A percentile compares a stretch with the other conserved stretches of the same genome.
These are phyloP conservation scores for Imbricaverruca yamaguchii DNA, from an alignment of 2,888 invertebrate genomes.

Conservation along the genomic window DNA sequence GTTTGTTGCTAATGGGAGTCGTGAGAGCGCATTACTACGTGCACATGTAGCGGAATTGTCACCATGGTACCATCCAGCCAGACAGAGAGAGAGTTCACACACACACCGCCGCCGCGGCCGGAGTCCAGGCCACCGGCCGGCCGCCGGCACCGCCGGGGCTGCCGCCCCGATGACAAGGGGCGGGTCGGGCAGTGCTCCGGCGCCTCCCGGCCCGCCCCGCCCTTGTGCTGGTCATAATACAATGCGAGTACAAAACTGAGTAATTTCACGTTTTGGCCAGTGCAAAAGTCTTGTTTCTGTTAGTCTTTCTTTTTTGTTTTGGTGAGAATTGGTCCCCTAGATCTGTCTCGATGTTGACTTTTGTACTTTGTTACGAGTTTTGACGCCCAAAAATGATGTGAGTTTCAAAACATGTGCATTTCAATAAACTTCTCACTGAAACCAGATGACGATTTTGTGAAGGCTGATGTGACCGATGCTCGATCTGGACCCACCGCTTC, in stretches of 20 bases:
- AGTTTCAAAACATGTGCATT: constrained; percentile 22
- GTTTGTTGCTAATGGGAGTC: constrained; percentile 18
- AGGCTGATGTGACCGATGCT: no score
- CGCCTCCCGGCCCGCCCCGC: not conserved
- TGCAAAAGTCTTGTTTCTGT: constrained; percentile 13
- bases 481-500: no score
- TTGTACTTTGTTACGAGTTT: constrained; percentile 22
- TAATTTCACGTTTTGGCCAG: constrained; percentile 20
- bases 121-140: not conserved
- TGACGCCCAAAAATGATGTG: constrained; percentile 19
- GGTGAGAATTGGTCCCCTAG: not conserved
- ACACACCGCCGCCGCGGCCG: not conserved
- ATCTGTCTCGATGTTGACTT: constrained; percentile 15
- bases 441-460: no score
- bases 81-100: not conserved
- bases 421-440: constrained; percentile 2
- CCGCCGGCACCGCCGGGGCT: not conserved
- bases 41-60: constrained; percentile 1
- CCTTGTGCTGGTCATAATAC: constrained; percentile 16
- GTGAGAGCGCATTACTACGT: not conserved
- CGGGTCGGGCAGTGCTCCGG: not conserved
- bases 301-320: constrained; percentile 8
- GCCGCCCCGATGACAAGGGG: not conserved
- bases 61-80: not conserved
- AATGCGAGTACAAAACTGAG: constrained; percentile 21